These are phyloP conservation scores for Ferrisia virgata DNA, from an alignment of 2,888 invertebrate species.

Conservation along the genomic window DNA sequence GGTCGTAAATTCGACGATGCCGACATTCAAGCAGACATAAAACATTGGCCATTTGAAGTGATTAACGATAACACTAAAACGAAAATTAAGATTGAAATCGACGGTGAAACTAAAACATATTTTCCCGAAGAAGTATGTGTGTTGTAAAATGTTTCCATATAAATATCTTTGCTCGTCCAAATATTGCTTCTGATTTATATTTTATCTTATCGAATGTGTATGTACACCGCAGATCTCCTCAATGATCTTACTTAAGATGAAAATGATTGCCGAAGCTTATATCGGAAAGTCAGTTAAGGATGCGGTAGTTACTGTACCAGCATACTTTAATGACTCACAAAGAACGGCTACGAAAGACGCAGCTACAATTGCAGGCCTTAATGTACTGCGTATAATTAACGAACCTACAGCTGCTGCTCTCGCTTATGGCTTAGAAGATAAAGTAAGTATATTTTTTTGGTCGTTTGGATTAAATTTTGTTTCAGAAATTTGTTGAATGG, in stretches of 20 bases:
- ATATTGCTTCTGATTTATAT: not conserved
- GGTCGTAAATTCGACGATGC: slow-evolving; percentile 65
- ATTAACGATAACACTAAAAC: slow-evolving; percentile 75
- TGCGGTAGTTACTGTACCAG: slow-evolving; percentile 88
- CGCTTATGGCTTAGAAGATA: slow-evolving; percentile 89
- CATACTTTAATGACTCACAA: slow-evolving; percentile 89
- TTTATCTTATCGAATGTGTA: not conserved
- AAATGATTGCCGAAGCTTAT: slow-evolving; percentile 85
- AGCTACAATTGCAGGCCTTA: slow-evolving; percentile 76
- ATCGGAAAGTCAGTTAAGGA: slow-evolving; percentile 78
- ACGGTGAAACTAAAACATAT: slow-evolving; percentile 82
- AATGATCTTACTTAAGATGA: slow-evolving; percentile 92
- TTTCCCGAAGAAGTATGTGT: slow-evolving; percentile 83
- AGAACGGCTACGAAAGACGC: slow-evolving; percentile 91
- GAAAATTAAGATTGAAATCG: slow-evolving; percentile 78
- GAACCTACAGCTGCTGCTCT: slow-evolving; percentile 72
- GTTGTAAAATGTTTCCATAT: not conserved
- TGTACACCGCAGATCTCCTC: slow-evolving; percentile 55
- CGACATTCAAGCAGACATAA: slow-evolving; percentile 87
- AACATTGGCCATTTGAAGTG: slow-evolving; percentile 91
- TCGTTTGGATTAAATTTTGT: slow-evolving; percentile 64
- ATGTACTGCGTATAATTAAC: slow-evolving; percentile 65
- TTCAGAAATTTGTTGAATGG: not conserved
- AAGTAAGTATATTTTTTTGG: slow-evolving; percentile 55
- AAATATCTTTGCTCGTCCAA: too few species aligned